Evolutionary conservation across 2,797 vertebrate genomes (phyloP).

Genomic region (Stomatorhinus walkeri): DNA sequence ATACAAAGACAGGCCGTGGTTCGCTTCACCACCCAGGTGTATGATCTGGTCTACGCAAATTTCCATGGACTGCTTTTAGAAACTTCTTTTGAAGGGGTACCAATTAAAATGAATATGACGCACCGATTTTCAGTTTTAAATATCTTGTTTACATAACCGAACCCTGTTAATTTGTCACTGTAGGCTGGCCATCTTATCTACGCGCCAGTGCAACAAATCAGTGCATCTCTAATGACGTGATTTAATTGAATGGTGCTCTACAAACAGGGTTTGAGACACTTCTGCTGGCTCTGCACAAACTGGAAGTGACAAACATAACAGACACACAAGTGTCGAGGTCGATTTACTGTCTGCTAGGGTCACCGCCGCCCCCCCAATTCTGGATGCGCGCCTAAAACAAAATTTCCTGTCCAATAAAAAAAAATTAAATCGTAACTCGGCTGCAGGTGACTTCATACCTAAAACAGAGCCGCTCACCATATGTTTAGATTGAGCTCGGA

Average conservation of each 20-base stretch:
- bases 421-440: neutral
- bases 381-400: conserved; percentile 32
- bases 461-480: neutral
- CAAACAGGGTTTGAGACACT: neutral
- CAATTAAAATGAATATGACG: neutral
- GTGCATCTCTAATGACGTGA: neutral
- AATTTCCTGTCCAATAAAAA: neutral
- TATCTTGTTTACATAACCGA: neutral
- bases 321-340: neutral
- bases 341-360: neutral
- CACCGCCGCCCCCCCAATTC: neutral
- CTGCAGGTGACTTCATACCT: neutral
- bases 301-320: neutral
- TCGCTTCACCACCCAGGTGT: neutral
- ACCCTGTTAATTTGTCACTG: neutral
- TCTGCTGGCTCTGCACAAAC: conserved; percentile 6
- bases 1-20: neutral
- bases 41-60: neutral
- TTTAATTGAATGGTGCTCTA: conserved; percentile 20
- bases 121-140: neutral
- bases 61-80: neutral
- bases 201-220: neutral
- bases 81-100: neutral
- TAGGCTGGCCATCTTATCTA: neutral
- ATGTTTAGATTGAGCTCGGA: neutral